A percentile compares a stretch with the other conserved stretches of the same genome.
phyloP scores from a whole-genome alignment of 1,140 invertebrate genomes.

The Idris sp. region DNA sequence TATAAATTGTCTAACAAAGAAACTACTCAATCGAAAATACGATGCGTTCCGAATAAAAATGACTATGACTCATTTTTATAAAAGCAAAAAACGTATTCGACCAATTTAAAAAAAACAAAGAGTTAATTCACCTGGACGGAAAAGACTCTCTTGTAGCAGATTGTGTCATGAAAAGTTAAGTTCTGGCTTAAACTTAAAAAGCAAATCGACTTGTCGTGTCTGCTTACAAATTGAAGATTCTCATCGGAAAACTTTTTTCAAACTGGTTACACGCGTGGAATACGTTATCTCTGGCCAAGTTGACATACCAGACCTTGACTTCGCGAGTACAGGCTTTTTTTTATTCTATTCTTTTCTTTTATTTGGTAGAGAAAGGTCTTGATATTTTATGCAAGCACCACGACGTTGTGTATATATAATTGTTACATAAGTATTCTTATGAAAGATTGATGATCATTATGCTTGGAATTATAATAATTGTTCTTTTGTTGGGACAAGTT shows the following conservation, averaged over 20 bases:
- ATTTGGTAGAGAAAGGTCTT: no score
- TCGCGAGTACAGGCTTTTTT: conserved; percentile 26
- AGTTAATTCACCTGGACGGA: no score
- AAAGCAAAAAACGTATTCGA: background rate
- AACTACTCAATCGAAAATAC: background rate
- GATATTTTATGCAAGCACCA: no score
- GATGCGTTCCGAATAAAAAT: conserved; percentile 3
- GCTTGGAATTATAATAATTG: no score
- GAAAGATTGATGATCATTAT: no score
- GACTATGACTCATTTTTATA: background rate
- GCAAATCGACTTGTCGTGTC: conserved; percentile 12
- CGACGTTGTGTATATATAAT: no score
- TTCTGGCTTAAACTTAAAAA: conserved; percentile 44
- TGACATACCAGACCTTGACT: conserved; percentile 42
- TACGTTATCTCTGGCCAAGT: conserved; percentile 42
- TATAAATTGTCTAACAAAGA: background rate
- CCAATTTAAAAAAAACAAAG: no score
- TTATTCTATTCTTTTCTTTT: no score
- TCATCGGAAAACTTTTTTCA: conserved; percentile 34
- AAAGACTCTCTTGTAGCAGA: conserved; percentile 1
- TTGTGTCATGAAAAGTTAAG: conserved; percentile 6
- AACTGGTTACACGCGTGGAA: conserved; percentile 52
- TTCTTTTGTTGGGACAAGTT: no score
- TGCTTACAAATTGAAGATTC: conserved; percentile 38
- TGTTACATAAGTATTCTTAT: no score